Percentiles rank a stretch among this genome's conserved stretches.
These are phyloP conservation scores for Dolichotis patagonum DNA, from an alignment of 2,113 vertebrate species.

Conservation along the genomic window DNA sequence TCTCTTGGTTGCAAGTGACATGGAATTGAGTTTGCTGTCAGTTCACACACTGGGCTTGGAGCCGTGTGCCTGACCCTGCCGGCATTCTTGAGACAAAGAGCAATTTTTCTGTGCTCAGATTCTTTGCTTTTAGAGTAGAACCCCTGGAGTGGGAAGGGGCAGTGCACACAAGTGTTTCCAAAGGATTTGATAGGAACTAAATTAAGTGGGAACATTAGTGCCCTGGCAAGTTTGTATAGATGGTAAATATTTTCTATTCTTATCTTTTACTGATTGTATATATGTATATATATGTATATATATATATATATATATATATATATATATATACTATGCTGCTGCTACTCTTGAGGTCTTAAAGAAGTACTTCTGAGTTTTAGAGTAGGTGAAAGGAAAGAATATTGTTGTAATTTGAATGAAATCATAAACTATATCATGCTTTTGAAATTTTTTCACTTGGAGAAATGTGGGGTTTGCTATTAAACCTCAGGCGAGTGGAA, in stretches of 20 bases:
- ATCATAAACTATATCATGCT: not conserved
- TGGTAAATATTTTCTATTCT: conserved; percentile 23
- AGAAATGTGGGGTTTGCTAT: not conserved
- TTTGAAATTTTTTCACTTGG: not conserved
- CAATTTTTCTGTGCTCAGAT: conserved; percentile 45
- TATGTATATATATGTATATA: too few relatives aligned
- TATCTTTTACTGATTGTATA: not conserved
- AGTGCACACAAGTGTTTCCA: not conserved
- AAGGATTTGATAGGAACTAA: conserved; percentile 22
- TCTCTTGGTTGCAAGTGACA: conserved; percentile 36
- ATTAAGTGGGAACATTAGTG: not conserved
- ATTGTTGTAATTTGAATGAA: not conserved
- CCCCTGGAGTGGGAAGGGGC: not conserved
- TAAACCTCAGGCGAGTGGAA: not conserved
- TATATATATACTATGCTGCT: not conserved
- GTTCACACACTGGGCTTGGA: conserved; percentile 16
- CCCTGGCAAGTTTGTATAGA: not conserved
- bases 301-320: too few relatives aligned
- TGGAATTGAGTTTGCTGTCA: conserved; percentile 33
- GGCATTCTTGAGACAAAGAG: conserved; percentile 19
- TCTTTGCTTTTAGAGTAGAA: conserved; percentile 50
- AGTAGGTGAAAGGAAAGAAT: not conserved
- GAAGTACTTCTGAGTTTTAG: conserved; percentile 34
- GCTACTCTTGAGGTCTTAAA: not conserved
- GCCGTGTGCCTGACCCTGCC: not conserved